Base-by-base conservation (phyloP, 2,113 vertebrate genomes). In the Tetrao urogallus region DNA sequence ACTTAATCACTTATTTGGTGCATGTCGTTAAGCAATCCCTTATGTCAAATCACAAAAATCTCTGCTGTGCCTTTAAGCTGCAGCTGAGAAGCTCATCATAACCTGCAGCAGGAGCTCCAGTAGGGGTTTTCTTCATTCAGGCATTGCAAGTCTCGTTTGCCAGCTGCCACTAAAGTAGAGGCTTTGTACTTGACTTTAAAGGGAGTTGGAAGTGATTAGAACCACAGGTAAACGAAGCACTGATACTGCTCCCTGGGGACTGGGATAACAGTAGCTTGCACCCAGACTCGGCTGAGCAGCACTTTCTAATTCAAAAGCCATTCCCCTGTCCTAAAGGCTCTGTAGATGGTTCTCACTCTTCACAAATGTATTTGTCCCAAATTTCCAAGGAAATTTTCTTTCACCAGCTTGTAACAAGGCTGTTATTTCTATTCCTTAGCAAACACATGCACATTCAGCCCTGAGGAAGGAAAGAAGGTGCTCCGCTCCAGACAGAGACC, bases 1-100 rank as follows among this genome's bases (percentile, higher is more conserved):
- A 70, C 10, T 86, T 89, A 80, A 82, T 88, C 75, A 88, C 60
- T 91, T 77, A 57, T 66, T 90, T 80, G 71, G 30, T 87, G 72
- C 75, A 25, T 2, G 14, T 40, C 81, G 75, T 79, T 91, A 85
- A 89, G 71, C 54, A 89, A 82, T 79, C 82, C 78, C 76, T 42
- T 40, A 73, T 54, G 71, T 66, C 42, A 65, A 79, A 88, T 90
- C 48, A 67, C n/a, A 77, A 80, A 76, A 94, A 8, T 42, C 76
- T 95, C 94, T 50, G 36, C 2, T 69, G 77, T 40, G 54, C 52
- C 58, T 36, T 84, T 48, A 63, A 84, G 66, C 54, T 82, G 80
- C 80, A 90, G 83, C 70, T 67, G 73, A 95, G 70, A 36, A 85
- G 54, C 86, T 73, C 6, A 0, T 77, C 75, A 42, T 38, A 57